Evolutionary conservation across 2,113 vertebrate species (phyloP), one percentile per base, ranked within the genome.

Genomic region (Capra hircus): DNA sequence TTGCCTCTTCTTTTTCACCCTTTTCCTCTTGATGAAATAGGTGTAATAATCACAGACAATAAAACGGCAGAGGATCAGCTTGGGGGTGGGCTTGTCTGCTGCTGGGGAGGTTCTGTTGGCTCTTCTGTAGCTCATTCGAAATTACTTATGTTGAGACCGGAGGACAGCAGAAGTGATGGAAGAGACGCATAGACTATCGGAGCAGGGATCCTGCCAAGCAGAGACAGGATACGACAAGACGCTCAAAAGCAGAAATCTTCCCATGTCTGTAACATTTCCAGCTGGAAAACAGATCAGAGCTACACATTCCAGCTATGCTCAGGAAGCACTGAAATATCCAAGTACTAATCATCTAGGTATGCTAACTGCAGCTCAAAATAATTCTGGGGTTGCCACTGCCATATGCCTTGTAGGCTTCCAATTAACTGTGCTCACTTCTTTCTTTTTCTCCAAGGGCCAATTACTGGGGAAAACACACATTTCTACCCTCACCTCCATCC

Each of bases 271-370:
- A 62, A 94, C 88, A 82, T 88, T 95, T 98, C 95, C 96, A 98
- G 95, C 97, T 97, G 97, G 96, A 97, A 92, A 92, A 92, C n/a
- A 87, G 98, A 78, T 88, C 90, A 95, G 92, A 97, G 96, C 48
- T 92, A 88, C 90, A 91, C 80, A 98, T 97, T 97, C 95, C 94
- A 92, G 88, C 77, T 96, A 52, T 17, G 88, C 91, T 88, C 95
- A 95, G 92, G 96, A 95, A 97, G 78, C 90, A 82, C 36, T n/a
- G 64, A 96, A 91, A 95, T 95, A 96, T 83, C 94, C 67, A 77
- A 95, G 74, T 50, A 96, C 64, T 97, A 97, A 97, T 98, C 97
- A 97, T 77, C 64, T 88, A 97, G 96, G 95, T 94, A 97, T 98
- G 95, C 88, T 97, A 95, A 94, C 88, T 98, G 55, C 80, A 78